A percentile compares a stretch with the other conserved stretches of the same genome.
phyloP scores from a whole-genome alignment of 2,113 vertebrate species.

The Perccottus glenii region DNA sequence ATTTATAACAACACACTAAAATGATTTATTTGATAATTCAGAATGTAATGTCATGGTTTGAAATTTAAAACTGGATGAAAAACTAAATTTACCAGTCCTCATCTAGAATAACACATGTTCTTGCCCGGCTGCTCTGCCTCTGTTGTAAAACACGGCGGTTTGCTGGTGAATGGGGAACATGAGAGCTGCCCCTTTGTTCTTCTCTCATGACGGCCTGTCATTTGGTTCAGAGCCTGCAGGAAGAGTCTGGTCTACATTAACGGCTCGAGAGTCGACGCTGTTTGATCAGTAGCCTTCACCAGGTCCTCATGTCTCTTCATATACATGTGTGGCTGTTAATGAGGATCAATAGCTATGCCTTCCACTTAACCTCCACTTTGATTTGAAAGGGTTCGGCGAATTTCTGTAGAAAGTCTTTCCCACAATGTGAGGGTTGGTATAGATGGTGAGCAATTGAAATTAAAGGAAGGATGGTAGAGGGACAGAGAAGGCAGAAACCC shows the following conservation, averaged over 20 bases:
- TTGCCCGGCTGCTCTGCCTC: not conserved
- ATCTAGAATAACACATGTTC: too few relatives aligned
- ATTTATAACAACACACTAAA: too few relatives aligned
- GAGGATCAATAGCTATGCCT: not conserved
- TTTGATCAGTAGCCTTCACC: constrained; percentile 66
- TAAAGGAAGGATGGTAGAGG: too few relatives aligned
- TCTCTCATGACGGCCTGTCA: constrained; percentile 57
- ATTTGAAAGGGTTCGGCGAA: constrained; percentile 15
- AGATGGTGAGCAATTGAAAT: too few relatives aligned
- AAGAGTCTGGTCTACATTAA: constrained; percentile 71
- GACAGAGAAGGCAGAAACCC: too few relatives aligned
- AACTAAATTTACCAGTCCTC: too few relatives aligned
- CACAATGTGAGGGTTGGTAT: too few relatives aligned
- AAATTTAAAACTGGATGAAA: too few relatives aligned
- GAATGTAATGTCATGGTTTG: too few relatives aligned
- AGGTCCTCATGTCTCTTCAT: constrained; percentile 24
- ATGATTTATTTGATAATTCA: too few relatives aligned
- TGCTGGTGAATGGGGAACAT: constrained; percentile 18
- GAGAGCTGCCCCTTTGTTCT: constrained; percentile 54
- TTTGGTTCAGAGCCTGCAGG: constrained; percentile 56
- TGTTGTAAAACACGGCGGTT: constrained; percentile 8
- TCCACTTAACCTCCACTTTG: constrained; percentile 16
- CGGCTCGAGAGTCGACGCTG: constrained; percentile 65
- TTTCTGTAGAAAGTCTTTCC: not conserved
- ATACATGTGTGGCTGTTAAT: not conserved